phyloP scores from a whole-genome alignment of 2,797 vertebrate species.

The Florisuga fusca region DNA sequence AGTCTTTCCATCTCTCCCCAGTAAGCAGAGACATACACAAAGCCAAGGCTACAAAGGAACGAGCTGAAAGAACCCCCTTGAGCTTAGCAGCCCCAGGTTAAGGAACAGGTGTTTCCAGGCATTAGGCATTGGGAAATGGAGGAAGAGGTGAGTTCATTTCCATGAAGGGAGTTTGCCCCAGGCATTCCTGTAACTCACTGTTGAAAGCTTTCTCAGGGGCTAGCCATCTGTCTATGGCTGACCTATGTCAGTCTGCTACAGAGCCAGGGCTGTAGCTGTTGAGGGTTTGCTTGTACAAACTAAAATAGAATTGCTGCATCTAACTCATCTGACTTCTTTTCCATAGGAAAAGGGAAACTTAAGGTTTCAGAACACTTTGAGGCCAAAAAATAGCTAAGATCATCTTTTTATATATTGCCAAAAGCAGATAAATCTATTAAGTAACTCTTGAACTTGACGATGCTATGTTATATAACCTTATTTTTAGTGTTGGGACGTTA shows the following conservation, averaged over 20 bases:
- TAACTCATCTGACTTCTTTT: neutral
- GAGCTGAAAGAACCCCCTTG: neutral
- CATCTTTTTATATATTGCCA: neutral
- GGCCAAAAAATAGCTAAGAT: neutral
- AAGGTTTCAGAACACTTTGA: neutral
- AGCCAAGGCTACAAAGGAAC: neutral
- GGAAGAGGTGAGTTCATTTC: conserved; percentile 20
- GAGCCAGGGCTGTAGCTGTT: neutral
- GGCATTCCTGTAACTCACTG: conserved; percentile 26
- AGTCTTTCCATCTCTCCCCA: neutral
- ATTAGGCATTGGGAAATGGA: conserved; percentile 34
- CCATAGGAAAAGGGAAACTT: neutral
- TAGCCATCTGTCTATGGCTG: conserved; percentile 45
- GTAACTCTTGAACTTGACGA: neutral
- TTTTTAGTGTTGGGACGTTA: neutral
- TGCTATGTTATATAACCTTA: neutral
- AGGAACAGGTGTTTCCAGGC: conserved; percentile 60
- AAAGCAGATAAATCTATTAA: neutral
- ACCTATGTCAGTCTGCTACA: conserved; percentile 32
- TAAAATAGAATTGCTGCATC: neutral
- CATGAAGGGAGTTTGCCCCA: conserved; percentile 36
- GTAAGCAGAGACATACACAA: neutral
- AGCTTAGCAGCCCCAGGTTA: conserved; percentile 38
- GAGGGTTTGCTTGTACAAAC: neutral
- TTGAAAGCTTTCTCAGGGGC: conserved; percentile 52